Evolutionary conservation across 1,140 invertebrate species (phyloP), one percentile per base, ranked within the genome.

Genomic region (Lepidurus couesii): DNA sequence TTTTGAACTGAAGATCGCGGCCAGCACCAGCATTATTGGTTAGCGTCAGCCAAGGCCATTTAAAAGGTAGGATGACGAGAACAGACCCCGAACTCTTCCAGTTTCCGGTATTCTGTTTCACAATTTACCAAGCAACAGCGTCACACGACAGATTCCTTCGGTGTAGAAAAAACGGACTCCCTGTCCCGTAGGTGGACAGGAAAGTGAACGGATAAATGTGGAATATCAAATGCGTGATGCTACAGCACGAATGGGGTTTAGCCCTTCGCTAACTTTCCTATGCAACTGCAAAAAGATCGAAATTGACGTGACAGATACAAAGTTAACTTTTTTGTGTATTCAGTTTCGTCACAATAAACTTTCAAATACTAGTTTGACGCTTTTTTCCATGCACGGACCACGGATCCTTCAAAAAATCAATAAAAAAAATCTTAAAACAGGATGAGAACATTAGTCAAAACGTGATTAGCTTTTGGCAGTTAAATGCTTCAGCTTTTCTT

Each of bases 161-260:
- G 7, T 16, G 9, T 65, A 65, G 21, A 65, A 65, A 65, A 13
- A 21, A 65, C 16, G 8, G 21, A 7, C 21, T n/a, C 21, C 21
- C 53, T 16, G 53, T 9, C 53, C 53, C 53, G 53, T 65, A 21
- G 53, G 53, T 65, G 53, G 53, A 65, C 53, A 65, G 21, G 13
- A 13, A 16, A 65, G 53, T 65, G 53, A 65, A 16, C 53, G 53
- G 53, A 16, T 21, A 65, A 65, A 65, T 65, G 53, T 21, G 0
- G 53, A 21, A 65, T 65, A 65, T 65, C 53, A 65, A 65, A 13
- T n/a, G n/a, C 53, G 53, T 65, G 53, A 65, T 65, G 53, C 53
- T 21, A 65, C 21, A 21, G 53, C 53, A 65, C 53, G 53, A 65
- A 65, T 7, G 4, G 53, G 53, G 53, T 65, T 65, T 65, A 65